Base-by-base conservation (phyloP, 2,888 invertebrate species). In the Cryptosula pallasiana region DNA sequence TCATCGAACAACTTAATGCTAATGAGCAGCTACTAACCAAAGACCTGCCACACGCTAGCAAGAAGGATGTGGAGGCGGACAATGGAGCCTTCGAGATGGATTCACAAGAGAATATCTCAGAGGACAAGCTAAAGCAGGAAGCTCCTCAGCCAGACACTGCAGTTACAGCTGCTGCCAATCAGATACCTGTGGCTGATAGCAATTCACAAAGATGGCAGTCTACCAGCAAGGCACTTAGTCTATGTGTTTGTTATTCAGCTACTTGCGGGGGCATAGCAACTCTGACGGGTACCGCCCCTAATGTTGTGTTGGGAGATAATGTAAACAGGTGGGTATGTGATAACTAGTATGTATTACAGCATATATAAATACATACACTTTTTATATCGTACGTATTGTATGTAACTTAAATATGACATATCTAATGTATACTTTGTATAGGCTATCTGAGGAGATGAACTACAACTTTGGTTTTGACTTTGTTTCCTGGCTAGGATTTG, bases 1-100 rank as follows among this genome's bases (percentile, higher is more conserved):
- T 94, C 1, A 85, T 94, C 1, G 89, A 90, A 79, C 92, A 93
- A 76, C 85, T 94, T 35, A 75, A 29, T 32, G 27, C 25, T 45
- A 45, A 20, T 20, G 45, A 45, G 9, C 9, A 45, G 9, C 20
- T 45, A 45, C 45, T 13, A 45, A 45, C 20, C 9, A 45, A 5
- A 20, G 57, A 9, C 5, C 5, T 57, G 25, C 13, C 25, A 32
- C 16, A 29, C 13, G 63, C 13, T 13, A 32, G 63, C 2, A 32
- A 9, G 5, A n/a, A 2, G 9, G 2, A 2, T 32, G 63, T 16
- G 2, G 63, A 34, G n/a, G 9, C 32, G 9, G 27, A 20, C 32
- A 63, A 63, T 32, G 63, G 32, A 5, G 63, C 63, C 13, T 63
- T 63, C 32, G 63, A 63, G 55, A 5, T 55, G 16, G 23, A 55